Evolutionary conservation across 1,140 invertebrate genomes (phyloP).

Genomic region (Camponotus pennsylvanicus): DNA sequence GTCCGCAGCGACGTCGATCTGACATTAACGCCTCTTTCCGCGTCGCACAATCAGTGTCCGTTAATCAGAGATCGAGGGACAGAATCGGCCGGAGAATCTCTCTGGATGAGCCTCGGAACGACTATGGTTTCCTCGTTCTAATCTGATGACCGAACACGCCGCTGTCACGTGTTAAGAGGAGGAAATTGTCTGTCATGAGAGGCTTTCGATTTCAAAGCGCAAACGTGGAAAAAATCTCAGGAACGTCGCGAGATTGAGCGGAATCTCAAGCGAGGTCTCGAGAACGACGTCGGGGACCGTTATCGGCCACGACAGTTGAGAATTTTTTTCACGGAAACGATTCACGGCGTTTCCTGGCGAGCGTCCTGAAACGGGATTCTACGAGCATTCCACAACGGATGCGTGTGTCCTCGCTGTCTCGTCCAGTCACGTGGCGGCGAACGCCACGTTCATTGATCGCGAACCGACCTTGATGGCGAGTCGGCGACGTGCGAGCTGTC

Average conservation of each 20-base stretch:
- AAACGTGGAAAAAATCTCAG: neutral
- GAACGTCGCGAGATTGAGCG: neutral
- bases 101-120: neutral
- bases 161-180: slow-evolving; percentile 37
- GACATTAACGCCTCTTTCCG: slow-evolving; percentile 16
- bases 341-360: neutral
- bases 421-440: slow-evolving; percentile 76
- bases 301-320: slow-evolving; percentile 11
- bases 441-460: slow-evolving; percentile 69
- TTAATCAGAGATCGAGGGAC: neutral
- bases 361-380: neutral
- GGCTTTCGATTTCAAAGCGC: slow-evolving; percentile 11
- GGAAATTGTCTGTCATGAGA: slow-evolving; percentile 24
- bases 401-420: slow-evolving; percentile 53
- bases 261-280: neutral
- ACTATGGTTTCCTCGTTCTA: neutral
- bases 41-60: slow-evolving; percentile 37
- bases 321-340: slow-evolving; percentile 22
- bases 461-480: slow-evolving; percentile 65
- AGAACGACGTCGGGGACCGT: neutral
- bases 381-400: neutral
- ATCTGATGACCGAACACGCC: slow-evolving; percentile 9
- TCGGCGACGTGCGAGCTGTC: slow-evolving; percentile 35
- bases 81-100: neutral
- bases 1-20: neutral